These are phyloP conservation scores for Vulpes lagopus DNA, from an alignment of 2,113 vertebrate genomes.

Conservation along the genomic window DNA sequence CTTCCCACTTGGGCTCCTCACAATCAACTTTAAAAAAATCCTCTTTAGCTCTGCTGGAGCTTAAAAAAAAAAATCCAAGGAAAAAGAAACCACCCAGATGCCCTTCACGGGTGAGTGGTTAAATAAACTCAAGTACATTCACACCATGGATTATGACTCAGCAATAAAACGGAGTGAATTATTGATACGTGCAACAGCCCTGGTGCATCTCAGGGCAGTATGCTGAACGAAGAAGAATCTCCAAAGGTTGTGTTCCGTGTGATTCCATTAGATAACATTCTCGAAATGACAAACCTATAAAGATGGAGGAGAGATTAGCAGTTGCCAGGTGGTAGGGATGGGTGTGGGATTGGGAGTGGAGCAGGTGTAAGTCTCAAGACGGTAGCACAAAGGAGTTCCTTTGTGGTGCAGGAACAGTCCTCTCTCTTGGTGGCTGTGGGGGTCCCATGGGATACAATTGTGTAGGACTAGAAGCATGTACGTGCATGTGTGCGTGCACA, in stretches of 20 bases:
- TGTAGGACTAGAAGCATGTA: not conserved
- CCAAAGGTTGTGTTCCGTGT: not conserved
- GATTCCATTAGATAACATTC: not conserved
- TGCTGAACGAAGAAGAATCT: not conserved
- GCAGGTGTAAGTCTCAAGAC: no score
- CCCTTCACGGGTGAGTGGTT: not conserved
- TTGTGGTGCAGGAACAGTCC: no score
- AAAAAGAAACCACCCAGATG: not conserved
- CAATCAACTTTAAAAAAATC: not conserved
- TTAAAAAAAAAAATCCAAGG: not conserved
- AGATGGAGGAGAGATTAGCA: not conserved
- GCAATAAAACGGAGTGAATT: not conserved
- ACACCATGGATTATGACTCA: no score
- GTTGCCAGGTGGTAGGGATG: not conserved
- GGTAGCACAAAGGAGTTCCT: not conserved
- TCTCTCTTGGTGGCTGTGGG: not conserved
- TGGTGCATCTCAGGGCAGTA: not conserved
- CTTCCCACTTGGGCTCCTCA: not conserved
- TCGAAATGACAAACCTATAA: not conserved
- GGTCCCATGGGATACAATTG: not conserved
- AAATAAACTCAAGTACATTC: not conserved
- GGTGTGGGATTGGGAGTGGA: not conserved
- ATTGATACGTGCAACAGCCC: accelerated
- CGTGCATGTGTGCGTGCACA: not conserved
- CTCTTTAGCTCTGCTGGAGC: not conserved